A percentile compares a stretch with the other conserved stretches of the same genome.
Evolutionary conservation across 1,140 invertebrate genomes (phyloP).

Genomic region (Saccostrea glomerata): DNA sequence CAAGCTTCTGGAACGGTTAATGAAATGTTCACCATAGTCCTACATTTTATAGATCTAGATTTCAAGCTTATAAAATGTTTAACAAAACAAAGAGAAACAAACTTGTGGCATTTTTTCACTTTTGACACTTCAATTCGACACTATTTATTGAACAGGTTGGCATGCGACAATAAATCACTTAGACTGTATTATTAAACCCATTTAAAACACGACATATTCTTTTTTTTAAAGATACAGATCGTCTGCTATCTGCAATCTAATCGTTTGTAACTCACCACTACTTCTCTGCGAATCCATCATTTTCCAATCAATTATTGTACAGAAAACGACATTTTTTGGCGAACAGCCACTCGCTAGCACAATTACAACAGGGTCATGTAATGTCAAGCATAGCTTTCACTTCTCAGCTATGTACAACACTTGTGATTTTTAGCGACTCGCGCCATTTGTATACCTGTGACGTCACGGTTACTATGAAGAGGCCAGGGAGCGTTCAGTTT

Average conservation of each 20-base stretch:
- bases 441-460: conserved; percentile 55
- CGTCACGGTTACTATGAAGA: conserved; percentile 56
- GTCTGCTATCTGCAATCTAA: conserved; percentile 1
- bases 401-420: conserved; percentile 34
- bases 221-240: background rate
- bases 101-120: conserved; percentile 8
- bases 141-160: background rate
- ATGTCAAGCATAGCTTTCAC: conserved; percentile 35
- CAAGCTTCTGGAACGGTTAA: background rate
- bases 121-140: background rate
- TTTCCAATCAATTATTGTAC: conserved; percentile 35
- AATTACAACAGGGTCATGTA: conserved; percentile 4
- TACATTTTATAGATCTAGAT: too few relatives aligned
- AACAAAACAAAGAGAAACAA: background rate
- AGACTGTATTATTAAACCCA: conserved; percentile 1
- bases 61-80: background rate
- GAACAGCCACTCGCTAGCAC: conserved; percentile 8
- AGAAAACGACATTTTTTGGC: background rate
- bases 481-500: conserved; percentile 17
- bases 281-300: conserved; percentile 56
- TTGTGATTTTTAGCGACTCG: conserved; percentile 43
- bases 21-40: background rate
- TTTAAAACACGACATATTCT: conserved; percentile 6
- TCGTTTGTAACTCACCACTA: conserved; percentile 43
- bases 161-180: conserved; percentile 28